Conservation (phyloP, 2,113 vertebrate genomes). For the Callipepla californica region DNA sequence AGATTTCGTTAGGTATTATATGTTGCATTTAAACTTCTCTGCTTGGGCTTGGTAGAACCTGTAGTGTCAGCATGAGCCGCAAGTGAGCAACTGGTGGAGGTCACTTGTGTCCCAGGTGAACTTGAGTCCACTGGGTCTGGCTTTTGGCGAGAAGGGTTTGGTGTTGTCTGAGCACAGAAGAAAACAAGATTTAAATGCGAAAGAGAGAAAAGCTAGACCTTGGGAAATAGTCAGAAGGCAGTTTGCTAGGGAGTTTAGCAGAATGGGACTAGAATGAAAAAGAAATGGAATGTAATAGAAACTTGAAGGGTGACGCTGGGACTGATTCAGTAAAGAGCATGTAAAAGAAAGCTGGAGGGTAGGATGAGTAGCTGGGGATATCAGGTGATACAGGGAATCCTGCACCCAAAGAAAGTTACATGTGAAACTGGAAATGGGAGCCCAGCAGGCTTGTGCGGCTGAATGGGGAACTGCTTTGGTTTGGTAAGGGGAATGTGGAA, state of each 20-base stretch:
- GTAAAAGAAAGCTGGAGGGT: not conserved
- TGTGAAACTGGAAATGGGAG: not conserved
- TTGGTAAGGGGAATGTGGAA: rapidly evolving
- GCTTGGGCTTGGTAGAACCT: not conserved
- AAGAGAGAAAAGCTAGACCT: not conserved
- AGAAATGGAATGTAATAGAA: rapidly evolving
- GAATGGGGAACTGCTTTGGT: not conserved
- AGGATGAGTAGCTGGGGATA: not conserved
- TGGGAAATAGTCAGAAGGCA: not conserved
- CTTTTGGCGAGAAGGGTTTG: not conserved
- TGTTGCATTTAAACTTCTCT: not conserved
- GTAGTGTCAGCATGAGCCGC: not conserved
- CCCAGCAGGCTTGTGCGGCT: not conserved
- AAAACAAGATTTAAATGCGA: not conserved
- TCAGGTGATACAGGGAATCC: not conserved
- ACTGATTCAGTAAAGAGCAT: not conserved
- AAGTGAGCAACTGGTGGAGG: not conserved
- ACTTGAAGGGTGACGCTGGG: not conserved
- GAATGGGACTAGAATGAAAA: not conserved
- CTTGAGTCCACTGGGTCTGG: not conserved
- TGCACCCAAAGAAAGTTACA: not conserved
- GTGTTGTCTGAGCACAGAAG: not conserved
- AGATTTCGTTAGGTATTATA: not conserved
- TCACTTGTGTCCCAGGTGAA: not conserved
- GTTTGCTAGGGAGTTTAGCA: not conserved